Conservation (phyloP, 2,888 invertebrate genomes). For the Sinhomidia bicolor region DNA sequence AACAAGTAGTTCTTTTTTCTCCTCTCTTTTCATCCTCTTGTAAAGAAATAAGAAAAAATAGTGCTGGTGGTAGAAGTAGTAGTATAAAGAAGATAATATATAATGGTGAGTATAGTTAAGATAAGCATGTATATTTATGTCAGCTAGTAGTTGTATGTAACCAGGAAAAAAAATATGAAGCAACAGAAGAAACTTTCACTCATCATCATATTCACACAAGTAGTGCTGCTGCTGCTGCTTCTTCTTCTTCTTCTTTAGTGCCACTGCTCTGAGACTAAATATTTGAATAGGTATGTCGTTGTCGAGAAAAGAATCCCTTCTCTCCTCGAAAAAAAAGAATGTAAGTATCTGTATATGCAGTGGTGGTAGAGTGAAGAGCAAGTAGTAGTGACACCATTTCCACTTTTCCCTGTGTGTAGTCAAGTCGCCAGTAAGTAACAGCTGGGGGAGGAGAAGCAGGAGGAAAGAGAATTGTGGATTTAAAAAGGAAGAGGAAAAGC, state of each 20-base stretch:
- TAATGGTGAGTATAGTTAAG: neutral
- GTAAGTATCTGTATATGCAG: neutral
- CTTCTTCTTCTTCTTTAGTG: neutral
- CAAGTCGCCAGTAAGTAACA: too few relatives aligned
- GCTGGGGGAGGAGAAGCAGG: too few relatives aligned
- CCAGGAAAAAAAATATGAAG: slow-evolving; percentile 5
- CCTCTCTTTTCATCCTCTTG: neutral
- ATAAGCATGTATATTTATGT: neutral
- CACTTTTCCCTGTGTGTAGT: neutral
- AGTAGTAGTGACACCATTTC: neutral
- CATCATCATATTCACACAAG: slow-evolving; percentile 32
- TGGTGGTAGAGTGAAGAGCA: neutral
- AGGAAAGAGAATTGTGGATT: slow-evolving; percentile 10
- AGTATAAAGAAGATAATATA: neutral
- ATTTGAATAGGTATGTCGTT: slow-evolving; percentile 6
- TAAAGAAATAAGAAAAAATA: slow-evolving; percentile 16
- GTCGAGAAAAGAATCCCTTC: neutral
- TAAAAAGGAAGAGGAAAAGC: neutral
- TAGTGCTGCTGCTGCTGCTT: neutral
- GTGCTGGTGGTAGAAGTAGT: neutral
- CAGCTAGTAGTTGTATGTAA: neutral
- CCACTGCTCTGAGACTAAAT: neutral
- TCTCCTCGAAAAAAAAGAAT: neutral
- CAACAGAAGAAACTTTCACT: slow-evolving; percentile 40
- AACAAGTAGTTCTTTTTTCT: slow-evolving; percentile 33